A percentile compares a stretch with the other conserved stretches of the same genome.
phyloP scores from a whole-genome alignment of 2,113 vertebrate species.

The Cyanocitta stelleri region DNA sequence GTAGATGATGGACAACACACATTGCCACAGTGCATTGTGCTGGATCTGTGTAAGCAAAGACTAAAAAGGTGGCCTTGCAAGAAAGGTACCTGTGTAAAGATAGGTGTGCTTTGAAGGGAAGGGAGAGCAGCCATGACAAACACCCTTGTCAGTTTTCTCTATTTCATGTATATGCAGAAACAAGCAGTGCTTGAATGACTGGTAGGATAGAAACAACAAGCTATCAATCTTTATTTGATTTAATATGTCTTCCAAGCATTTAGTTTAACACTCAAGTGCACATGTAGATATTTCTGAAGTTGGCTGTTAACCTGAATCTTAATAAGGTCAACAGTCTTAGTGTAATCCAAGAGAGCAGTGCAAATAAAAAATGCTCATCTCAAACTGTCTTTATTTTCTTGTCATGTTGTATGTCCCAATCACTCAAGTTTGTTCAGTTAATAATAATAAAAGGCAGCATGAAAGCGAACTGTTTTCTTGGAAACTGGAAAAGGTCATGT shows the following conservation, averaged over 20 bases:
- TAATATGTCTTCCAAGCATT: background rate
- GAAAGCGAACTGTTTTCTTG: background rate
- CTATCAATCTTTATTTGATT: background rate
- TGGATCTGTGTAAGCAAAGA: background rate
- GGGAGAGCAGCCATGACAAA: background rate
- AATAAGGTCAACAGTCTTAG: slow-evolving; percentile 3
- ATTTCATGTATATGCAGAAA: background rate
- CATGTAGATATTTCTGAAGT: background rate
- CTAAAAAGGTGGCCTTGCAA: background rate
- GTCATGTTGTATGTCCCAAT: background rate
- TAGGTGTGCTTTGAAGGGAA: background rate
- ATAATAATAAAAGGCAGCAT: background rate
- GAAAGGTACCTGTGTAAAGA: background rate
- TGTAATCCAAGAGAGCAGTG: background rate
- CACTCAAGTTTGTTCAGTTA: background rate
- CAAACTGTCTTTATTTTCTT: background rate
- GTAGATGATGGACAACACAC: background rate
- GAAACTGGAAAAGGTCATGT: background rate
- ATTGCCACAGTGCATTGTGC: background rate
- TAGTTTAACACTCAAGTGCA: background rate
- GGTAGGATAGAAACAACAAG: background rate
- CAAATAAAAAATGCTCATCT: background rate
- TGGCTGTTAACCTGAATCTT: background rate
- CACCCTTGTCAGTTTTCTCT: background rate
- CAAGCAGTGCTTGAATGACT: background rate